phyloP scores from a whole-genome alignment of 2,113 vertebrate species.

The Heterotilapia buettikoferi region DNA sequence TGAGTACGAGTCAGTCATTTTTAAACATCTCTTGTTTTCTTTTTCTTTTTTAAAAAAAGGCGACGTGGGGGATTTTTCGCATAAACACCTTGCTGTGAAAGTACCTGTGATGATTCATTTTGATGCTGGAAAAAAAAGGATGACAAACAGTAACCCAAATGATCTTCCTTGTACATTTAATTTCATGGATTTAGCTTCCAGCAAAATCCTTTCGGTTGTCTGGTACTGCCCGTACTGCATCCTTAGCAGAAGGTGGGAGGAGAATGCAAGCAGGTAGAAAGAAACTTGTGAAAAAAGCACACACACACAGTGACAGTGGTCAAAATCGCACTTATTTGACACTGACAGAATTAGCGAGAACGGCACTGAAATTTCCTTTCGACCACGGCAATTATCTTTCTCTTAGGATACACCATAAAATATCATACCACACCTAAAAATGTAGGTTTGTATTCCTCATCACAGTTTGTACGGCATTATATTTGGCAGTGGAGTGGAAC shows the following conservation, averaged over 20 bases:
- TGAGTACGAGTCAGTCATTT: conserved; percentile 18
- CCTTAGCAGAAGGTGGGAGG: background rate
- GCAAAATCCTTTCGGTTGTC: background rate
- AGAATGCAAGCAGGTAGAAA: background rate
- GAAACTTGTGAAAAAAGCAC: background rate
- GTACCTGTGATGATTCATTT: conserved; percentile 35
- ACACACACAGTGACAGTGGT: background rate
- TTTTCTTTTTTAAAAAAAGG: background rate
- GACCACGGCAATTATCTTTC: background rate
- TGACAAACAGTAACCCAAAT: conserved; percentile 7
- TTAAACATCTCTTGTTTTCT: background rate
- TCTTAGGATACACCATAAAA: conserved; percentile 15
- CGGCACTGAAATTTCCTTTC: background rate
- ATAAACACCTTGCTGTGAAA: conserved; percentile 35
- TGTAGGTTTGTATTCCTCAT: conserved; percentile 16
- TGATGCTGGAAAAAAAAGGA: background rate
- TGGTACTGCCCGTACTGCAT: background rate
- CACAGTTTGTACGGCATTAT: conserved; percentile 21
- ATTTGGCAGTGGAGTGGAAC: conserved; percentile 38
- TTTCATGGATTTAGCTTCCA: conserved; percentile 31
- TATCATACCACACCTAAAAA: conserved; percentile 10
- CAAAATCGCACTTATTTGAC: background rate
- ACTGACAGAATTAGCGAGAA: background rate
- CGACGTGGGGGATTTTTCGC: conserved; percentile 6
- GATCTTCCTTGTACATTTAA: conserved; percentile 22